phyloP scores from a whole-genome alignment of 2,888 invertebrate species.

The Macrostomum cliftonense region DNA sequence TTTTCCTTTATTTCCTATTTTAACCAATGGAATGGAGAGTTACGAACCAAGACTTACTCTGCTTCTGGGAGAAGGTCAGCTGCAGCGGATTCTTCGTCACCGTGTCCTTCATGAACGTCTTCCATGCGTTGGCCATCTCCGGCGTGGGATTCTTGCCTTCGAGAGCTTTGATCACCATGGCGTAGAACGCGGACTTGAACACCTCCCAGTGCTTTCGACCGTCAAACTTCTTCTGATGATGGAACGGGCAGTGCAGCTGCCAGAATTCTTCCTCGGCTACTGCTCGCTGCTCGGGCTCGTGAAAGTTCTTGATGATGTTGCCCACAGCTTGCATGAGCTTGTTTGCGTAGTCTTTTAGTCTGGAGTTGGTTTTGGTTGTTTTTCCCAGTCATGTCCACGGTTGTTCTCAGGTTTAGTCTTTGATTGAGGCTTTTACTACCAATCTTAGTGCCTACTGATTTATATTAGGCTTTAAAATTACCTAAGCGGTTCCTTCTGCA shows the following conservation, averaged over 20 bases:
- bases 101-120: slow-evolving; percentile 29
- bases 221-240: background rate
- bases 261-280: slow-evolving; percentile 23
- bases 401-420: no score
- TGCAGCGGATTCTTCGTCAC: slow-evolving; percentile 27
- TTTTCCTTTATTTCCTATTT: no score
- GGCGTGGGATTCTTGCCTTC: slow-evolving; percentile 20
- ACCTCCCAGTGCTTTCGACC: slow-evolving; percentile 17
- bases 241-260: slow-evolving; percentile 27
- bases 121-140: slow-evolving; percentile 33
- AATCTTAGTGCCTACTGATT: no score
- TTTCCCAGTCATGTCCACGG: no score
- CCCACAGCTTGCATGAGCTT: slow-evolving; percentile 28
- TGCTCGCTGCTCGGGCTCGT: slow-evolving; percentile 20
- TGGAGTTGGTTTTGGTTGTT: no score
- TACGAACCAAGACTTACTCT: slow-evolving; percentile 21
- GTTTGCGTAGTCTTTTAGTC: slow-evolving; percentile 31
- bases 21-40: no score
- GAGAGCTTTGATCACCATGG: slow-evolving; percentile 23
- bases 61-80: slow-evolving; percentile 16
- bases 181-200: slow-evolving; percentile 31
- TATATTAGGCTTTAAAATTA: slow-evolving; percentile 1
- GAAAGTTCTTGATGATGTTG: slow-evolving; percentile 26
- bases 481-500: slow-evolving; percentile 21
- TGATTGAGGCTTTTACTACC: no score